A percentile compares a stretch with the other conserved stretches of the same genome.
Evolutionary conservation across 2,888 invertebrate genomes (phyloP).

Genomic region (Hirtodrosophila duncani): DNA sequence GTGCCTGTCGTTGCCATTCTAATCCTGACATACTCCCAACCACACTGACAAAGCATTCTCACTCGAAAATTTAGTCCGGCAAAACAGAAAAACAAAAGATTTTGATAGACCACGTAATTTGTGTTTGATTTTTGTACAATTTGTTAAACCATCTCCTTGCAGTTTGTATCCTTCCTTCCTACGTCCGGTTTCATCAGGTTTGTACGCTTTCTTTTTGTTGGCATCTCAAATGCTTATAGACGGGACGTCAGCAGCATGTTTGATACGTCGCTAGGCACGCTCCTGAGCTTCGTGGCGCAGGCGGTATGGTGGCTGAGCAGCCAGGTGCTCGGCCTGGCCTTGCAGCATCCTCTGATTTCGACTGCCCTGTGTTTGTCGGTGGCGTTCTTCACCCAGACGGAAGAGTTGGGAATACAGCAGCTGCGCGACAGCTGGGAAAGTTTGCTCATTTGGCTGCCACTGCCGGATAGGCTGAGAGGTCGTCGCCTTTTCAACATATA

Average conservation of each 20-base stretch:
- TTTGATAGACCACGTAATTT: no score
- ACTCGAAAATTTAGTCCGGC: no score
- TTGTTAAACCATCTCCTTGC: no score
- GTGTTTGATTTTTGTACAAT: no score
- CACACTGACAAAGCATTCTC: no score
- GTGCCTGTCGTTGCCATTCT: no score
- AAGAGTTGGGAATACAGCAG: not conserved
- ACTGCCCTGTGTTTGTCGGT: conserved; percentile 54
- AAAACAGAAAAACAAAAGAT: no score
- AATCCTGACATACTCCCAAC: no score
- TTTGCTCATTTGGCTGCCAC: not conserved
- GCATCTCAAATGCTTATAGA: not conserved
- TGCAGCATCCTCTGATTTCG: conserved; percentile 62
- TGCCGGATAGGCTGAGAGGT: no score
- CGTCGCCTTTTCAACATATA: no score
- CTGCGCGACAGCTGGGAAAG: conserved; percentile 8
- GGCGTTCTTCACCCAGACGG: conserved; percentile 47
- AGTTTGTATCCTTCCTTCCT: no score
- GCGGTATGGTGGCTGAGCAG: conserved; percentile 40
- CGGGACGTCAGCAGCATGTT: conserved; percentile 46
- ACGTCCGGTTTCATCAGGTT: no score
- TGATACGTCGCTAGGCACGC: conserved; percentile 43
- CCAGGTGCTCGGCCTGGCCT: conserved; percentile 45
- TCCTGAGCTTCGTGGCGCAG: conserved; percentile 34
- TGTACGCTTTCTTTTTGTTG: conserved; percentile 3